Evolutionary conservation across 1,140 invertebrate species (phyloP), one percentile per base, ranked within the genome.

Genomic region (Drosophila ambigua): DNA sequence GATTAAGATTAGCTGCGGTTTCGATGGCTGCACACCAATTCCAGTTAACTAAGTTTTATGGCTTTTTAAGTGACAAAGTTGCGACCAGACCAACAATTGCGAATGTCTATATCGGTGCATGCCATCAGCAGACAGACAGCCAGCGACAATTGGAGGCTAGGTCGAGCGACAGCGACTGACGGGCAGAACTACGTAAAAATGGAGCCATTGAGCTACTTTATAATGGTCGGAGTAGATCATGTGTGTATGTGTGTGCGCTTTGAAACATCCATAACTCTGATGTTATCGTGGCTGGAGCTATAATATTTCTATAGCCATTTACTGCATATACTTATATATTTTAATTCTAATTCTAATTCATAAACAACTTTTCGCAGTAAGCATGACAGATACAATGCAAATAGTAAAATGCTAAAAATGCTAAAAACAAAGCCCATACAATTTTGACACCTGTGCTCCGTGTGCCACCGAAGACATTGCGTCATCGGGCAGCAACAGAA

Each of bases 1-100:
- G 44, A 48, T 44, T 44, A 74, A 54, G 71, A 26, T 24, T 57
- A 43, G 24, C 54, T 43, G 16, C 54, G 43, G 13, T n/a, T 24
- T 24, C 11, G 44, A 44, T 41, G n/a, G 49, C 48, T 63, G 81
- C 68, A 85, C 82, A 85, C 83, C 67, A 87, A 85, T 87, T 52
- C 45, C 49, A 59, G 68, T 75, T 68, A 75, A 85, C 62, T 85
- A 60, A 71, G 54, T 82, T 87, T 85, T 78, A 82, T 87, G 62
- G 31, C 51, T 68, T 82, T 85, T 85, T 87, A 87, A 87, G 82
- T 85, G 81, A 72, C 67, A 77, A 76, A 66, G 65, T 76, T 80
- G 72, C 48, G 20, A 20, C 20, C 20, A 20, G 53, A 16, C 52
- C 31, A 72, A 69, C 45, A 63, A 62, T 59, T 68, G 71, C 64